Percentiles rank a stretch among this genome's conserved stretches.
Evolutionary conservation across 2,888 invertebrate genomes (phyloP).

Genomic region (Ganaspis brasiliensis): DNA sequence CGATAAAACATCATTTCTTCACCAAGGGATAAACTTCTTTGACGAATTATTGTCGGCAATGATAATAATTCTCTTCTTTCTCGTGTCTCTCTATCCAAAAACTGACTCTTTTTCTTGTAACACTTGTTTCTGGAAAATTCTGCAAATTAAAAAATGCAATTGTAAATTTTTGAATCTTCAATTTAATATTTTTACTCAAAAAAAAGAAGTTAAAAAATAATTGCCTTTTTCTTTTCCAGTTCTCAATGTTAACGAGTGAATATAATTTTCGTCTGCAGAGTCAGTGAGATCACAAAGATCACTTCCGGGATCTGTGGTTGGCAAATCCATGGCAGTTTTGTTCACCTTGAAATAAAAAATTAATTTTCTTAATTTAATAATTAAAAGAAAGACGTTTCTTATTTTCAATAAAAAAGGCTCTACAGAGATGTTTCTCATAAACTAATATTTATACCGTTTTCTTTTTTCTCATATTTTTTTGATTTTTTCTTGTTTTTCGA

Average conservation of each 20-base stretch:
- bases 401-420: no score
- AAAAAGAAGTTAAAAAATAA: no score
- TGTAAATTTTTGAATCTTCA: no score
- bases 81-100: slow-evolving; percentile 43
- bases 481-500: slow-evolving; percentile 57
- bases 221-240: slow-evolving; percentile 57
- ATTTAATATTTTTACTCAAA: no score
- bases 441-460: slow-evolving; percentile 60
- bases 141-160: no score
- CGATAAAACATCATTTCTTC: slow-evolving; percentile 64
- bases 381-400: no score
- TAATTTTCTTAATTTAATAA: not conserved
- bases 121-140: slow-evolving; percentile 47
- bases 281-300: slow-evolving; percentile 81
- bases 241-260: slow-evolving; percentile 54
- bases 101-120: slow-evolving; percentile 51
- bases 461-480: slow-evolving; percentile 62
- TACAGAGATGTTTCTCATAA: no score
- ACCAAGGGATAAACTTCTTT: slow-evolving; percentile 71
- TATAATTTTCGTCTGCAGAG: slow-evolving; percentile 84
- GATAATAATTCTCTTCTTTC: slow-evolving; percentile 16
- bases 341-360: slow-evolving; percentile 61
- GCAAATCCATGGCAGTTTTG: slow-evolving; percentile 81
- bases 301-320: slow-evolving; percentile 86
- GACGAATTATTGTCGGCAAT: slow-evolving; percentile 70